phyloP scores from a whole-genome alignment of 2,797 vertebrate genomes.

The Discoglossus pictus region DNA sequence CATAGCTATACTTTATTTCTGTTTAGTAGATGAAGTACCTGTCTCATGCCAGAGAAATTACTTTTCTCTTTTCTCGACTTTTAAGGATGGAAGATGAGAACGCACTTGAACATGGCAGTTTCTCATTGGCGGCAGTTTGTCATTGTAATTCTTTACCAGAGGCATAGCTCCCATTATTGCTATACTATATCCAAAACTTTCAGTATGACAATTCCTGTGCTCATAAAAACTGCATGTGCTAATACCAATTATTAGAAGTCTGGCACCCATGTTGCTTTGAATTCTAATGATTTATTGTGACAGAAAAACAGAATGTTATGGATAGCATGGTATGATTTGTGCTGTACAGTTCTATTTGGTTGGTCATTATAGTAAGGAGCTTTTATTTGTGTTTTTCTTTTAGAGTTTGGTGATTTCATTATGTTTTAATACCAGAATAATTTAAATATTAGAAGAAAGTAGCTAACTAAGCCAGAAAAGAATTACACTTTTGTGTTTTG shows the following conservation, averaged over 20 bases:
- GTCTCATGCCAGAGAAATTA: slow-evolving; percentile 3
- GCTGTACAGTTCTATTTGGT: too few species aligned
- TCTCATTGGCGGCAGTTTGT: neutral
- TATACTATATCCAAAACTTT: slow-evolving; percentile 20
- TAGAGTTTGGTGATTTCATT: too few species aligned
- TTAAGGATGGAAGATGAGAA: neutral
- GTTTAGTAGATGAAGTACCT: slow-evolving; percentile 28
- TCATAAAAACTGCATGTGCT: slow-evolving; percentile 11
- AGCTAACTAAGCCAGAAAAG: too few species aligned
- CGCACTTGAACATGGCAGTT: neutral
- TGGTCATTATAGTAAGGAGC: too few species aligned
- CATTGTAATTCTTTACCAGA: slow-evolving; percentile 1
- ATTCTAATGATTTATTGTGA: neutral
- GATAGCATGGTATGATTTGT: neutral
- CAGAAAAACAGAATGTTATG: neutral
- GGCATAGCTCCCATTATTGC: slow-evolving; percentile 15
- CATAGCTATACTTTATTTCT: slow-evolving; percentile 49
- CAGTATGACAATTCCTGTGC: slow-evolving; percentile 14
- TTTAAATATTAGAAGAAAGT: too few species aligned
- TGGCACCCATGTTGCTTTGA: slow-evolving; percentile 3
- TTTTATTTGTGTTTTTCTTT: too few species aligned
- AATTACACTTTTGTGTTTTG: too few species aligned
- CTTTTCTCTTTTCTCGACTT: slow-evolving; percentile 2
- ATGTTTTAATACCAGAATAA: too few species aligned
- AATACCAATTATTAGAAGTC: slow-evolving; percentile 18